phyloP scores from a whole-genome alignment of 2,797 vertebrate species.

The Champsocephalus gunnari region DNA sequence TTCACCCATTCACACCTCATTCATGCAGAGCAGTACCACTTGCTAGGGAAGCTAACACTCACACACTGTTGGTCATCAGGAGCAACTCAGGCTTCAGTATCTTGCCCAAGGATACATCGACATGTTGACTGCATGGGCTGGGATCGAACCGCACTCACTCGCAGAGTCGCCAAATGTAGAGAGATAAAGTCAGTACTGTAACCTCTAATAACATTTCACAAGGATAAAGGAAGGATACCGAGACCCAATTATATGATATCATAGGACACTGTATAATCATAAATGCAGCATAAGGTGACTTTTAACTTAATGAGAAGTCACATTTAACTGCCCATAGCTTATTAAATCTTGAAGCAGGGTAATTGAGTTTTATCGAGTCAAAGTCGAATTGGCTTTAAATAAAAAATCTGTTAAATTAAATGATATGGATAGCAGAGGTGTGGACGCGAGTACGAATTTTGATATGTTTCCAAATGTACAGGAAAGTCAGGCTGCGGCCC shows the following conservation, averaged over 20 bases:
- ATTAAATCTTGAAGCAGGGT: background rate
- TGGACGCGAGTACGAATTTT: too few species aligned
- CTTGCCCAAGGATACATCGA: too few species aligned
- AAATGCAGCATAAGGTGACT: background rate
- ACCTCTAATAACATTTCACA: slow-evolving; percentile 16
- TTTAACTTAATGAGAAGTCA: slow-evolving; percentile 4
- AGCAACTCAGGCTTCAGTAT: too few species aligned
- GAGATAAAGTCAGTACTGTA: background rate
- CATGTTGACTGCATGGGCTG: too few species aligned
- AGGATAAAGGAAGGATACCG: slow-evolving; percentile 6
- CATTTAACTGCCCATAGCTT: background rate
- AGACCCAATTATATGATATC: slow-evolving; percentile 2
- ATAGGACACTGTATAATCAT: slow-evolving; percentile 7
- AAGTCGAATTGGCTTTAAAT: slow-evolving; percentile 1
- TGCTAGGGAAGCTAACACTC: too few species aligned
- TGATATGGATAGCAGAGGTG: background rate
- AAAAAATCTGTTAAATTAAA: background rate
- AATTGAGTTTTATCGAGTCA: background rate
- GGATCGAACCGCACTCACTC: too few species aligned
- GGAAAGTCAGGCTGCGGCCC: too few species aligned
- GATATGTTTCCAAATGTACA: too few species aligned
- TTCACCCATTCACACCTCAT: too few species aligned
- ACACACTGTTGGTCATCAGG: too few species aligned
- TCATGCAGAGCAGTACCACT: too few species aligned
- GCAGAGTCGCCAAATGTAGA: too few species aligned